A percentile compares a stretch with the other conserved stretches of the same genome.
phyloP scores from a whole-genome alignment of 2,888 invertebrate genomes.

The Julus scanicus region DNA sequence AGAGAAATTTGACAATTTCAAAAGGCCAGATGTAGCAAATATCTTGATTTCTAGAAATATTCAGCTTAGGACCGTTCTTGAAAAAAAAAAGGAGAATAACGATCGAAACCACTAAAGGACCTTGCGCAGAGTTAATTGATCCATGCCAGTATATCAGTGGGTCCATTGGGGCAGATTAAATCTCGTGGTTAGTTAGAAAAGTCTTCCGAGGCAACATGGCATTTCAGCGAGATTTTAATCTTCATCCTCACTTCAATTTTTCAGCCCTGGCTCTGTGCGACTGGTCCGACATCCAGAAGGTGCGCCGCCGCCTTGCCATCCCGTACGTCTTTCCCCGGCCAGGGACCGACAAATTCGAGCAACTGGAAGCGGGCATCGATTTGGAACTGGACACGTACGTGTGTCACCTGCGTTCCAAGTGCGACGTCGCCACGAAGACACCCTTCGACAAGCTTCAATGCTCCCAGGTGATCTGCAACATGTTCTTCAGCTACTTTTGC shows the following conservation, averaged over 20 bases:
- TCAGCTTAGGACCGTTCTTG: too few relatives aligned
- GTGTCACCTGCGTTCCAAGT: conserved; percentile 57
- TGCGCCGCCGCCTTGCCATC: conserved; percentile 79
- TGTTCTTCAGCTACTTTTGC: conserved; percentile 89
- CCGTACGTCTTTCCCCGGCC: conserved; percentile 83
- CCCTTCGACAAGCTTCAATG: conserved; percentile 76
- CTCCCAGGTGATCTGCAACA: conserved; percentile 81
- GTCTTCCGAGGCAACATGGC: too few relatives aligned
- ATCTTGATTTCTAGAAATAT: too few relatives aligned
- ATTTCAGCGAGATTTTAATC: not conserved
- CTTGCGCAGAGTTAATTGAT: too few relatives aligned
- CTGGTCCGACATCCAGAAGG: conserved; percentile 85
- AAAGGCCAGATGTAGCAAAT: too few relatives aligned
- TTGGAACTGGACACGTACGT: conserved; percentile 69
- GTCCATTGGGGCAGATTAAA: too few relatives aligned
- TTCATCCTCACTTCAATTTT: not conserved
- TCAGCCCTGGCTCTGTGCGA: conserved; percentile 87
- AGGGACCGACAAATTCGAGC: conserved; percentile 77
- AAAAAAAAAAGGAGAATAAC: too few relatives aligned
- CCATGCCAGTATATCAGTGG: too few relatives aligned
- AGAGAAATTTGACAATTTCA: too few relatives aligned
- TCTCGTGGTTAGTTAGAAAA: too few relatives aligned
- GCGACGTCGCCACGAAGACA: not conserved
- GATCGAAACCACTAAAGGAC: too few relatives aligned
- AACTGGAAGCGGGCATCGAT: conserved; percentile 75